phyloP scores from a whole-genome alignment of 2,113 vertebrate species.

The Numida meleagris region DNA sequence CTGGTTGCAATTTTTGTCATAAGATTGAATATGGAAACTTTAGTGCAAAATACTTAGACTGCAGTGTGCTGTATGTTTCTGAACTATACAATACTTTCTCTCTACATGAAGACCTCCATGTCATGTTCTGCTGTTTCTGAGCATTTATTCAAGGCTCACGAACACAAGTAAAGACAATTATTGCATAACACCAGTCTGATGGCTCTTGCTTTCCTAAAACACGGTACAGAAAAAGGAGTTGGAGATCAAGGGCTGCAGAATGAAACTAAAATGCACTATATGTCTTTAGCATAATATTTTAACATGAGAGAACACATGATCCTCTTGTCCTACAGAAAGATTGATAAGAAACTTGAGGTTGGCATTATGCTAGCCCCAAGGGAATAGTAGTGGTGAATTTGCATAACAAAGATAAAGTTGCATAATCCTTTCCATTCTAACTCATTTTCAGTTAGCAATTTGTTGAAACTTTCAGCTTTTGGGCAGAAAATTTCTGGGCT shows the following conservation, averaged over 20 bases:
- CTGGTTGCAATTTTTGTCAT: not conserved
- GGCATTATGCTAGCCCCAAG: not conserved
- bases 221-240: not conserved
- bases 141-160: not conserved
- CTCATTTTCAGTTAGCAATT: not conserved
- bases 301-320: not conserved
- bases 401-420: slow-evolving; percentile 8
- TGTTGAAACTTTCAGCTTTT: slow-evolving; percentile 13
- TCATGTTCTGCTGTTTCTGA: rapidly evolving
- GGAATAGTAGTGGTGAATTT: slow-evolving; percentile 31
- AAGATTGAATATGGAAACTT: not conserved
- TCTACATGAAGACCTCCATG: not conserved
- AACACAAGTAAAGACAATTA: not conserved
- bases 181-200: not conserved
- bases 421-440: not conserved
- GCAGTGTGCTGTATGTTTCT: not conserved
- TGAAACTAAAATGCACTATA: not conserved
- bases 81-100: not conserved
- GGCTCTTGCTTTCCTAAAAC: not conserved
- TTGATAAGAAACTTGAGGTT: not conserved
- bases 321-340: not conserved
- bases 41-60: not conserved
- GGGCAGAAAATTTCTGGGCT: not conserved
- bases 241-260: not conserved
- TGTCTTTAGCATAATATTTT: not conserved